Conservation (phyloP, 2,113 vertebrate genomes). For the Paradisaea rubra region DNA sequence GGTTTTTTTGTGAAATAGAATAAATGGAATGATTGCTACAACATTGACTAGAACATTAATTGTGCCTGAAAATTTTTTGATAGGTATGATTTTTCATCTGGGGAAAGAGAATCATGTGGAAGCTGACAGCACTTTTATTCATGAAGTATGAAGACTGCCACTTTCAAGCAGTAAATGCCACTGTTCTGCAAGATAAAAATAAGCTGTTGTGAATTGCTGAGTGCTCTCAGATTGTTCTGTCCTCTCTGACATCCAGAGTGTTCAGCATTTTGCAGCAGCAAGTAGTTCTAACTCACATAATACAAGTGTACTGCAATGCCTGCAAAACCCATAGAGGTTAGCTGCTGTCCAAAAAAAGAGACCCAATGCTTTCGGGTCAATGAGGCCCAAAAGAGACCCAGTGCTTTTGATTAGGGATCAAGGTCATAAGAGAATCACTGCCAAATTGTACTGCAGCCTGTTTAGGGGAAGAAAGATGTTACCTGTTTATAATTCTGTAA, state of each 20-base stretch:
- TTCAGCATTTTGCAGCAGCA: neutral
- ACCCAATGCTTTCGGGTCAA: neutral
- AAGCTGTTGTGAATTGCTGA: neutral
- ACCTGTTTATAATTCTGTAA: neutral
- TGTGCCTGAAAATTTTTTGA: neutral
- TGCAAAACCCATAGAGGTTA: neutral
- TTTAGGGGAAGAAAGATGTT: neutral
- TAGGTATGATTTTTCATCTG: neutral
- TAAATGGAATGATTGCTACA: neutral
- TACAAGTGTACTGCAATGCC: neutral
- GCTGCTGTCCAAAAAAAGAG: neutral
- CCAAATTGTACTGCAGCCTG: neutral
- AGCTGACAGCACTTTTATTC: neutral
- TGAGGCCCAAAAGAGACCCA: neutral
- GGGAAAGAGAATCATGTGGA: neutral
- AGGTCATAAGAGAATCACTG: neutral
- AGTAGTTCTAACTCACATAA: neutral
- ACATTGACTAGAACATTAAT: neutral
- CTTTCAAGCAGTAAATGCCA: neutral
- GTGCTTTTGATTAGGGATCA: neutral
- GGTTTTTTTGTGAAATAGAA: neutral
- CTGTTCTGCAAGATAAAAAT: neutral
- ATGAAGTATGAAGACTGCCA: rapidly evolving
- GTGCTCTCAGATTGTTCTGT: neutral
- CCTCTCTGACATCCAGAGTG: neutral